Percentiles rank a stretch among this genome's conserved stretches.
phyloP scores from a whole-genome alignment of 2,113 vertebrate species.

The human (Homo sapiens) region DNA sequence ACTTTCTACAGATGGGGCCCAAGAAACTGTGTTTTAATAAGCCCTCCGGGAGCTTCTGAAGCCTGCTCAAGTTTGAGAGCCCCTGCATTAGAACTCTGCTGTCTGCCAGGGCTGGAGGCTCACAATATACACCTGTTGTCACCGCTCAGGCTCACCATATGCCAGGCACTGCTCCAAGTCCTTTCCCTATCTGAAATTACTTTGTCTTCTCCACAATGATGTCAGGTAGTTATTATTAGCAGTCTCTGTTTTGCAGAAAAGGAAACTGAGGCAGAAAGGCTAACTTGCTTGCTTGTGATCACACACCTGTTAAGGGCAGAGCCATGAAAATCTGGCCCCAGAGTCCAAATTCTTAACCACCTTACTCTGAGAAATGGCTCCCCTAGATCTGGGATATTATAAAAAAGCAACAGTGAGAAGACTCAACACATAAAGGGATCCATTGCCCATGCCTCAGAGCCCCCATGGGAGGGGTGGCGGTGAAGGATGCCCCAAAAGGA shows the following conservation, averaged over 20 bases:
- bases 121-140: rapidly evolving
- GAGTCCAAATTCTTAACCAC: background rate
- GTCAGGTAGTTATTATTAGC: background rate
- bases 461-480: rapidly evolving
- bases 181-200: background rate
- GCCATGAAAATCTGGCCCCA: background rate
- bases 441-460: background rate
- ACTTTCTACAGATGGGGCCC: background rate
- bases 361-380: background rate
- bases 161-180: background rate
- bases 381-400: background rate
- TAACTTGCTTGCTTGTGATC: background rate
- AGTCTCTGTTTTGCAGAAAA: background rate
- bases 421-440: background rate
- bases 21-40: background rate
- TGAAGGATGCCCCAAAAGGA: too few species aligned
- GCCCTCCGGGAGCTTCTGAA: background rate
- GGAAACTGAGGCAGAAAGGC: conserved; percentile 7
- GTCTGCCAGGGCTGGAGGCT: background rate
- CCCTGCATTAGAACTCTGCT: background rate
- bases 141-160: background rate
- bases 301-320: background rate
- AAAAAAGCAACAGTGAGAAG: background rate
- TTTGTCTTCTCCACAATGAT: background rate
- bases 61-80: background rate